Evolutionary conservation across 2,797 vertebrate genomes (phyloP), one percentile per base, ranked within the genome.

Genomic region (Synanceia verrucosa): DNA sequence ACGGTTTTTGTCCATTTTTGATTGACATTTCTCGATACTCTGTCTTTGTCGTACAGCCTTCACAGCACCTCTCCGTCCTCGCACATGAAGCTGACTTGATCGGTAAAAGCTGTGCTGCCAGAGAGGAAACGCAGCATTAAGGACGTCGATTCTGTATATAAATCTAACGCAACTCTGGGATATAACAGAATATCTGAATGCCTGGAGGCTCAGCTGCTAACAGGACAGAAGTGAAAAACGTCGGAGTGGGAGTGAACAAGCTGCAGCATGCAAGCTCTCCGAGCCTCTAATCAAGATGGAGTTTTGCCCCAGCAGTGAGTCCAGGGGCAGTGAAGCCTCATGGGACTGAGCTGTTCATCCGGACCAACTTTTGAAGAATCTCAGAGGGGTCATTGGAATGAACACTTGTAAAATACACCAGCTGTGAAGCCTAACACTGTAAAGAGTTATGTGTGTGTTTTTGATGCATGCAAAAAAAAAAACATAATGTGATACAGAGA

Each of bases 1-100:
- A 39, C 16, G 1, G 7, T 41, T 41, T 41, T 41, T 18, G 37
- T 41, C 37, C n/a, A n/a, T 41, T 41, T 14, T 41, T 9, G 9
- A 4, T 4, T 1, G 12, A 28, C 24, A 16, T 11, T 59, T 0
- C 26, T 19, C 39, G 8, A 18, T 33, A 65, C 23, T 44, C 31
- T 62, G 4, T 39, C 8, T 47, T 3, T 50, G 10, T 41, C 47
- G 7, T 3, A 13, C 51, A 66, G 68, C 1, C 3, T 13, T 0
- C 3, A 4, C 34, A 33, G 1, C 5, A 1, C 24, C 2, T 3
- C 1, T 9, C 44, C 1, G 0, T 2, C 24, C 0, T 5, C 13
- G n/a, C 1, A 21, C 1, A 8, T 9, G 14, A 18, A 13, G 13
- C 12, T 1, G 5, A 23, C 4, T 1, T 1, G 12, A 1, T 11